Percentiles rank a stretch among this genome's conserved stretches.
These are phyloP conservation scores for Epinephelus lanceolatus DNA, from an alignment of 2,113 vertebrate genomes.

Conservation along the genomic window DNA sequence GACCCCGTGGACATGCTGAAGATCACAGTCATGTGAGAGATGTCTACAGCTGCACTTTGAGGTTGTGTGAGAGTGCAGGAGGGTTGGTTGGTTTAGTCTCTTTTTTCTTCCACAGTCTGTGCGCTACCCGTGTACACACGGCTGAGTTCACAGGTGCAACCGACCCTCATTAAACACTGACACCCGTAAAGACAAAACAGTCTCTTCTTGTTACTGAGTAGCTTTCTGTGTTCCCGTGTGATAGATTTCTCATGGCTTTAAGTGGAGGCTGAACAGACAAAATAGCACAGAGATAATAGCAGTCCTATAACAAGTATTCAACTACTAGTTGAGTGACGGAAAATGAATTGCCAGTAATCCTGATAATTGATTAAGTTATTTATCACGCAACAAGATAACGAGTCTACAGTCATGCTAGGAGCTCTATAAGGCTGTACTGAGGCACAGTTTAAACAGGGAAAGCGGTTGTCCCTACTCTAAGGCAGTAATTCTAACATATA, in stretches of 20 bases:
- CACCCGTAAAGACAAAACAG: conserved; percentile 46
- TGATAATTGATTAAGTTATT: not conserved
- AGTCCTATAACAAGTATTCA: not conserved
- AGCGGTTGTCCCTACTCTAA: too few relatives aligned
- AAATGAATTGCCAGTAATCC: not conserved
- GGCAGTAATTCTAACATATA: too few relatives aligned
- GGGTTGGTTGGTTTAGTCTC: conserved; percentile 27
- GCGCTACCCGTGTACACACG: not conserved
- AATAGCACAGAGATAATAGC: not conserved
- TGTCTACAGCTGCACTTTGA: conserved; percentile 73
- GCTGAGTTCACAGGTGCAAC: conserved; percentile 63
- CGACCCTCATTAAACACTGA: conserved; percentile 35
- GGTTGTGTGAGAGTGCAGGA: conserved; percentile 41
- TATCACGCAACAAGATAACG: not conserved
- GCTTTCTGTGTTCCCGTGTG: conserved; percentile 31
- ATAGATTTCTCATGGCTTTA: conserved; percentile 6
- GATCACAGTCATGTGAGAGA: conserved; percentile 76
- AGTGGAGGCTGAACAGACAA: not conserved
- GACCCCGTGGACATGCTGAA: conserved; percentile 55
- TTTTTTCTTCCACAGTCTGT: conserved; percentile 37
- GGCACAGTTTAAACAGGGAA: too few relatives aligned
- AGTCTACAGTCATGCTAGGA: not conserved
- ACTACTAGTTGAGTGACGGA: too few relatives aligned
- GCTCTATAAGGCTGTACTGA: too few relatives aligned
- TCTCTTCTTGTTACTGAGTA: conserved; percentile 1